Evolutionary conservation across 2,888 invertebrate genomes (phyloP), one percentile per base, ranked within the genome.

Genomic region (Metallyticus violacea): DNA sequence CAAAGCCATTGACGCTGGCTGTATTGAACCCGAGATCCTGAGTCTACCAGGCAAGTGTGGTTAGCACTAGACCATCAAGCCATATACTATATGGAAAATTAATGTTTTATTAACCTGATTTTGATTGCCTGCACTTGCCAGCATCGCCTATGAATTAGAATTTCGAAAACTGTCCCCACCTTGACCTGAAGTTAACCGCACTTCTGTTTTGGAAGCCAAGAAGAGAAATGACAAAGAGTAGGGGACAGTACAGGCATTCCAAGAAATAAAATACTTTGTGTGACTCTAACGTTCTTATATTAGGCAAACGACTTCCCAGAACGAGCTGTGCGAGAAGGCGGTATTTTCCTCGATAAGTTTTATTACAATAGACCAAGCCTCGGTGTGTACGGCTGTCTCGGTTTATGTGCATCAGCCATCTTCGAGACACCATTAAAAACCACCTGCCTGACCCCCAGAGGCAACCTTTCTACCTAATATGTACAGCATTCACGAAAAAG

Each of bases 341-440:
- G 22, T 77, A 27, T 77, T 27, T 83, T 83, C 77, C n/a, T 83
- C 83, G 77, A 83, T 83, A 83, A 27, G 76, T 62, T 83, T 83
- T 83, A 83, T 83, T 83, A 83, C 83, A 83, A 83, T 27, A 26
- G 83, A 77, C 77, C 83, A 22, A 83, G 83, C 83, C 77, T 22
- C 26, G 25, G 25, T 40, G 15, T n/a, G n/a, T n/a, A n/a, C n/a
- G n/a, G n/a, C n/a, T n/a, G n/a, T 62, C 6, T 4, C 40, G 40
- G 9, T 62, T 62, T 62, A 62, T 62, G 40, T 62, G 40, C 40
- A 15, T 15, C 40, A 22, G 40, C 22, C 40, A 62, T 62, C 40
- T 62, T 62, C 40, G 40, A 62, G 40, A 62, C 40, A 62, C 40
- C 22, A 62, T 62, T 62, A 62, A 62, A 62, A 62, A 62, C 40